Evolutionary conservation across 64 coral and sea anemone species (phyloP).

Genomic region (Orbicella faveolata): DNA sequence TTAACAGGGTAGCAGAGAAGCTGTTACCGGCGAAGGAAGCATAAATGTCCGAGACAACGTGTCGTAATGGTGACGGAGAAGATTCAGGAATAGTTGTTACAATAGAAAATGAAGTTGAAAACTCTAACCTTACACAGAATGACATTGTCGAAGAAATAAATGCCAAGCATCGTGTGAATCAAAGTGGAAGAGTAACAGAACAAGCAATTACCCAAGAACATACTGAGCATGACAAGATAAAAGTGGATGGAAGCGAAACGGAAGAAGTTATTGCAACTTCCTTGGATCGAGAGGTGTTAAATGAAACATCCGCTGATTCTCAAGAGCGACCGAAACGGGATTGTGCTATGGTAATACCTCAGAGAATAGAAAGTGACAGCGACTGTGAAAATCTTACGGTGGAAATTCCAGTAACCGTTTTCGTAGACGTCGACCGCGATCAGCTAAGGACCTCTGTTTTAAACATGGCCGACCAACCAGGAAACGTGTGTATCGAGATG

Average conservation of each 20-base stretch:
- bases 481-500: constrained; percentile 7
- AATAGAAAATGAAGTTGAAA: background rate
- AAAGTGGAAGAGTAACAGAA: background rate
- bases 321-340: background rate
- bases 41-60: background rate
- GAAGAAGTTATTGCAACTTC: background rate
- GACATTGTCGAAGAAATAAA: background rate
- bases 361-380: background rate
- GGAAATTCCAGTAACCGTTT: background rate
- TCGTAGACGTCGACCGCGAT: background rate
- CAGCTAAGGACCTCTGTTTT: too few relatives aligned
- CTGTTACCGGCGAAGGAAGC: background rate
- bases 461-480: background rate
- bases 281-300: constrained; percentile 2
- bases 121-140: background rate
- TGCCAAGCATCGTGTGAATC: background rate
- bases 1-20: background rate
- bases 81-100: background rate
- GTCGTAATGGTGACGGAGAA: background rate
- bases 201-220: background rate
- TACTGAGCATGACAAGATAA: background rate
- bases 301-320: background rate
- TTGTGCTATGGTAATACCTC: background rate
- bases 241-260: background rate
- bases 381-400: background rate